phyloP scores from a whole-genome alignment of 1,140 invertebrate species.

The Hesperophylax magnus region DNA sequence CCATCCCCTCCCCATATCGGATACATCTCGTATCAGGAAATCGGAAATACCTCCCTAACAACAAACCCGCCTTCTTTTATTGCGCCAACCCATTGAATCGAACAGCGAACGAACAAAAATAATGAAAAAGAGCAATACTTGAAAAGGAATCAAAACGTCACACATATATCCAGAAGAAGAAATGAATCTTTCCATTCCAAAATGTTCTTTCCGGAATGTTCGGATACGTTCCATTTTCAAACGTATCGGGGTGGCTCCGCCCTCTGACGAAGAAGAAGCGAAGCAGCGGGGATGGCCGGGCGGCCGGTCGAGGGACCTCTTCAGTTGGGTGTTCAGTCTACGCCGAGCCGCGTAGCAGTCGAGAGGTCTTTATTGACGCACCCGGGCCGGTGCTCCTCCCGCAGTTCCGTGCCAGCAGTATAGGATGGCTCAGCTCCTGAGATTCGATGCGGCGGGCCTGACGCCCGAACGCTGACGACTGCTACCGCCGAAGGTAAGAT shows the following conservation, averaged over 20 bases:
- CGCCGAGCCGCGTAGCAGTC: constrained; percentile 43
- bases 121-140: not conserved
- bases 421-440: constrained; percentile 64
- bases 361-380: constrained; percentile 42
- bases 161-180: not conserved
- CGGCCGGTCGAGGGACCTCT: not conserved
- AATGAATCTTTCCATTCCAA: not conserved
- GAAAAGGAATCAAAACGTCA: not conserved
- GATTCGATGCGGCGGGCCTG: constrained; percentile 66
- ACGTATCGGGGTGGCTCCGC: constrained; percentile 24
- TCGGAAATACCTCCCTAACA: not conserved
- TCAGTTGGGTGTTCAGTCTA: constrained; percentile 22
- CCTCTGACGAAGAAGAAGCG: not conserved
- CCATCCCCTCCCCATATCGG: not conserved
- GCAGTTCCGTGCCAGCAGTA: constrained; percentile 40
- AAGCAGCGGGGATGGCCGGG: not conserved
- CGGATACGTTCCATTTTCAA: constrained; percentile 8
- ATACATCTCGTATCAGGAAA: constrained; percentile 1
- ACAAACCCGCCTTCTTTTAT: not conserved
- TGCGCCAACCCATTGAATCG: constrained; percentile 9
- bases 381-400: constrained; percentile 37
- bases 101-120: too few relatives aligned
- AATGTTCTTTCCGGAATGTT: not conserved
- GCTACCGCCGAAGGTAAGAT: constrained; percentile 65
- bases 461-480: constrained; percentile 71